phyloP scores from a whole-genome alignment of 1,140 invertebrate genomes.

The Microplitis demolitor region DNA sequence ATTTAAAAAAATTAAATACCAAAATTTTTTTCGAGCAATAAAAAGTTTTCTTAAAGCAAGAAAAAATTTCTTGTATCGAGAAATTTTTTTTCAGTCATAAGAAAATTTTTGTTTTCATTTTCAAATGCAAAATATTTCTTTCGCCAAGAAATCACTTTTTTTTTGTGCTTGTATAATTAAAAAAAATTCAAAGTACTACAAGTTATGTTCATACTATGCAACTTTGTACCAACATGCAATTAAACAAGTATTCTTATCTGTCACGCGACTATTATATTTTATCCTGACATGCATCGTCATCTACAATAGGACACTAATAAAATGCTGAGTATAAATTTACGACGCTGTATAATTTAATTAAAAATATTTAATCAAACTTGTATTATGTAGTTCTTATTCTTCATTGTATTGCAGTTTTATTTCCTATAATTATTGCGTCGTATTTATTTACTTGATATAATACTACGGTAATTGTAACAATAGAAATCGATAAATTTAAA shows the following conservation, averaged over 20 bases:
- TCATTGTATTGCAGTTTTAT: background rate
- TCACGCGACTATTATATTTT: constrained; percentile 29
- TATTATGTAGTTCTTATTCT: background rate
- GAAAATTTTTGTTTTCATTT: too few species aligned
- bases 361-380: background rate
- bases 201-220: background rate
- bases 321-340: constrained; percentile 30
- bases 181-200: too few species aligned
- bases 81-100: too few species aligned
- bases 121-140: too few species aligned
- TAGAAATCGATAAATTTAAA: background rate
- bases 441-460: background rate
- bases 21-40: too few species aligned
- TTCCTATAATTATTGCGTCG: too few species aligned
- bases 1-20: too few species aligned
- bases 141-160: too few species aligned
- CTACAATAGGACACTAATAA: constrained; percentile 45
- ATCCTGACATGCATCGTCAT: constrained; percentile 40
- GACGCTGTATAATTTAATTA: constrained; percentile 20
- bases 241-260: background rate
- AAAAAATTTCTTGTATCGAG: too few species aligned
- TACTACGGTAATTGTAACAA: background rate
- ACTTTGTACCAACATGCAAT: background rate
- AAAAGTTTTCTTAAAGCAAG: too few species aligned
- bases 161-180: too few species aligned